These are phyloP conservation scores for Erpornis zantholeuca DNA, from an alignment of 2,113 vertebrate species.

Conservation along the genomic window DNA sequence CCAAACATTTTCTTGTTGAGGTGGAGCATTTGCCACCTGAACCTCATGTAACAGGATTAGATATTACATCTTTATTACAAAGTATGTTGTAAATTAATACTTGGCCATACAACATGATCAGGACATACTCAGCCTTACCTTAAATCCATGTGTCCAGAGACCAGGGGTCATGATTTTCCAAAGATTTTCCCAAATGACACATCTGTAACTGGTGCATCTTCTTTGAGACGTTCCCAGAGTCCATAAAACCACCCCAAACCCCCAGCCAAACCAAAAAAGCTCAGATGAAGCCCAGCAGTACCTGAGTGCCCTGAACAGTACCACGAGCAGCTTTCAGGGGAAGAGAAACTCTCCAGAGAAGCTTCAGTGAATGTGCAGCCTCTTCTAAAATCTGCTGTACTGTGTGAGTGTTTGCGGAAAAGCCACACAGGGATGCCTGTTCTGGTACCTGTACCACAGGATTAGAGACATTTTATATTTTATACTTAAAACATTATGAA, in stretches of 20 bases:
- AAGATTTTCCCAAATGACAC: background rate
- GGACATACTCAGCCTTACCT: background rate
- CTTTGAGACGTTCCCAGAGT: background rate
- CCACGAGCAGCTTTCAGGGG: conserved; percentile 64
- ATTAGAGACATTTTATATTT: background rate
- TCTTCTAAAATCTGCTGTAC: conserved; percentile 86
- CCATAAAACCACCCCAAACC: too few relatives aligned
- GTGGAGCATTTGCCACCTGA: background rate
- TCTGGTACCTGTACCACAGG: conserved; percentile 27
- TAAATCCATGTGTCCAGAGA: background rate
- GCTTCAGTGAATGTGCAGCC: conserved; percentile 82
- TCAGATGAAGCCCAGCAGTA: background rate
- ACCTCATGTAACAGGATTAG: background rate
- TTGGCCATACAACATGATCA: rapidly evolving
- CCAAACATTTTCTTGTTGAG: background rate
- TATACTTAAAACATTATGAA: background rate
- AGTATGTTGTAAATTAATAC: background rate
- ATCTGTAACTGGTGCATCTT: background rate
- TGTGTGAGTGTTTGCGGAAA: conserved; percentile 68
- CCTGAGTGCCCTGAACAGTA: conserved; percentile 59
- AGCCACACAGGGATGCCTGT: conserved; percentile 53
- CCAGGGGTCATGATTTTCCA: background rate
- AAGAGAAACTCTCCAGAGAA: conserved; percentile 89
- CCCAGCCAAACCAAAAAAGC: background rate
- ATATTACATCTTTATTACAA: background rate